These are phyloP conservation scores for Acanthosepion lycidas DNA, from an alignment of 2,888 invertebrate genomes.

Conservation along the genomic window DNA sequence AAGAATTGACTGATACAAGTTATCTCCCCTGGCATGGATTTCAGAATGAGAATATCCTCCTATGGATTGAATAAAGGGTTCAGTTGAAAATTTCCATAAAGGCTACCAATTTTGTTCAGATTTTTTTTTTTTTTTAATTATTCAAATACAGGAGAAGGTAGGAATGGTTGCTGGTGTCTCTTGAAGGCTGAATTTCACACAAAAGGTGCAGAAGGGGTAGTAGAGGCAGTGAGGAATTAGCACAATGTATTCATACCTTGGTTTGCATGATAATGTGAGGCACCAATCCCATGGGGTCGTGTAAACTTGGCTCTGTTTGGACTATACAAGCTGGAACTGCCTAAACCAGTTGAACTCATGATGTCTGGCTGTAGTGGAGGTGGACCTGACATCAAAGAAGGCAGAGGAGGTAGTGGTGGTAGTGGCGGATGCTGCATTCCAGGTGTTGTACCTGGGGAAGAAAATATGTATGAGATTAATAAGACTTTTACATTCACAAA, in stretches of 20 bases:
- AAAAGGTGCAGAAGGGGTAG: background rate
- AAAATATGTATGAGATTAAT: background rate
- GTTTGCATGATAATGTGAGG: background rate
- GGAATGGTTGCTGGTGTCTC: background rate
- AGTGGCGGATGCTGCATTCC: slow-evolving; percentile 39
- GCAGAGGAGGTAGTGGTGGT: slow-evolving; percentile 39
- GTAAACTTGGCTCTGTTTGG: slow-evolving; percentile 35
- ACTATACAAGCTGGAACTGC: slow-evolving; percentile 24
- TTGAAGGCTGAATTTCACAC: background rate
- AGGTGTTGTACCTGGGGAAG: slow-evolving; percentile 21
- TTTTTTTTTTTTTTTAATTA: no score
- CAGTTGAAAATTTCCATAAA: no score
- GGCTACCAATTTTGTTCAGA: no score
- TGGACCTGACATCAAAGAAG: slow-evolving; percentile 37
- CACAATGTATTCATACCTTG: slow-evolving; percentile 48
- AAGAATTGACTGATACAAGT: no score
- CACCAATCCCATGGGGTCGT: background rate
- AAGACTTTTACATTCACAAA: no score
- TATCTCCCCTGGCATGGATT: no score
- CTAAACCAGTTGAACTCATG: slow-evolving; percentile 13
- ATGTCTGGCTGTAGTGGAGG: background rate
- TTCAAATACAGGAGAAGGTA: background rate
- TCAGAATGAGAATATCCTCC: no score
- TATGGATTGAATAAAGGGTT: no score
- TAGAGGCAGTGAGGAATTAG: slow-evolving; percentile 18